phyloP scores from a whole-genome alignment of 2,888 invertebrate species.

The Steinernema carpocapsae region DNA sequence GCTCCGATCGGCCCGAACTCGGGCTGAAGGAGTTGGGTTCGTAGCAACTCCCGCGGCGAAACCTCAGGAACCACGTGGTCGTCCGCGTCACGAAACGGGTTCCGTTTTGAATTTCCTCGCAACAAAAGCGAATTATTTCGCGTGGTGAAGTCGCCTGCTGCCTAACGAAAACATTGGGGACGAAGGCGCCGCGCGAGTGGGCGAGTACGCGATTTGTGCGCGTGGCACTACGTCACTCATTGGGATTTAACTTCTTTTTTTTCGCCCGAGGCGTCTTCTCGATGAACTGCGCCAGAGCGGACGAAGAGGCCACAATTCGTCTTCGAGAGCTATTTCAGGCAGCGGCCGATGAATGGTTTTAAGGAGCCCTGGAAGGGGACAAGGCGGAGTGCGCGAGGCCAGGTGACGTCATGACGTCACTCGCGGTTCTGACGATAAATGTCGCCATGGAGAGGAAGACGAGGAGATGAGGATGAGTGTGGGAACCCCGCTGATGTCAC shows the following conservation, averaged over 20 bases:
- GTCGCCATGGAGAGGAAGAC: background rate
- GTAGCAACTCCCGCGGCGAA: too few relatives aligned
- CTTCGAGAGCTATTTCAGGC: background rate
- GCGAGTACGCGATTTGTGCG: slow-evolving; percentile 16
- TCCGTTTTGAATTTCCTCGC: background rate
- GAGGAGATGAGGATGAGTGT: background rate
- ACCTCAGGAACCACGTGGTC: too few relatives aligned
- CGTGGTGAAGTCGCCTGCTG: background rate
- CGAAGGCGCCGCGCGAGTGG: slow-evolving; percentile 7
- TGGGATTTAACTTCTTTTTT: background rate
- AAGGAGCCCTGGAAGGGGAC: background rate
- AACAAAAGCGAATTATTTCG: slow-evolving; percentile 16
- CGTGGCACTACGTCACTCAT: background rate
- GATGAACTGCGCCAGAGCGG: background rate
- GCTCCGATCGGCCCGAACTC: slow-evolving; percentile 3
- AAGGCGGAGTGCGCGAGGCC: slow-evolving; percentile 13
- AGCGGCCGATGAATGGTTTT: background rate
- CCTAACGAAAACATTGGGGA: background rate
- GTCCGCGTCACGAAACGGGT: background rate
- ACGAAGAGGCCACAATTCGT: too few relatives aligned
- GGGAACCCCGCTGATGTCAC: background rate
- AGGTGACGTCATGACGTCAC: slow-evolving; percentile 26
- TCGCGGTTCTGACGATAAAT: slow-evolving; percentile 9
- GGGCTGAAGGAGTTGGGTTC: background rate
- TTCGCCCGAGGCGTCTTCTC: background rate